phyloP scores from a whole-genome alignment of 2,113 vertebrate species.

The Merops nubicus region DNA sequence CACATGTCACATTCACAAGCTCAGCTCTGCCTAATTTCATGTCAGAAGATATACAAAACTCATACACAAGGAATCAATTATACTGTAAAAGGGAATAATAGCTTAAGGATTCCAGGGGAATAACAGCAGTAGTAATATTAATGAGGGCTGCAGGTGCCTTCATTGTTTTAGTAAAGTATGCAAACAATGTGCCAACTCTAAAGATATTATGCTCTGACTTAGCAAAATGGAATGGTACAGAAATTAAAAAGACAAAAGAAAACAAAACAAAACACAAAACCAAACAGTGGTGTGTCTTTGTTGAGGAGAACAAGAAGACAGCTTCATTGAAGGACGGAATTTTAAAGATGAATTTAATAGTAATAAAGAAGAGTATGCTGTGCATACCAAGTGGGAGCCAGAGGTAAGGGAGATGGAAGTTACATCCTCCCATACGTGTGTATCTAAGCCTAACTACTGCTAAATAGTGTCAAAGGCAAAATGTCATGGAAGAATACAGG shows the following conservation, averaged over 20 bases:
- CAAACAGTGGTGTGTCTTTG: background rate
- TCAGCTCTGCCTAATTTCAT: background rate
- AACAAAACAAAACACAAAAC: too few species aligned
- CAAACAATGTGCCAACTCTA: background rate
- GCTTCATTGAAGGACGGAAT: background rate
- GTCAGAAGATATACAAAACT: background rate
- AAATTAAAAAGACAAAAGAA: background rate
- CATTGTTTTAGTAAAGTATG: background rate
- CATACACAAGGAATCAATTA: rapidly evolving
- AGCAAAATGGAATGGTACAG: background rate
- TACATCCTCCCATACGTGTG: background rate
- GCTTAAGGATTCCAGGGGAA: background rate
- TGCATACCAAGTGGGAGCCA: background rate
- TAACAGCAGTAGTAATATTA: background rate
- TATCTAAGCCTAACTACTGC: background rate
- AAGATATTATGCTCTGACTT: background rate
- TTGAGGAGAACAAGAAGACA: background rate
- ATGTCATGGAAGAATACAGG: background rate
- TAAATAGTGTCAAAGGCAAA: background rate
- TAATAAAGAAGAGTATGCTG: background rate
- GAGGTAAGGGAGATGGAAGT: background rate
- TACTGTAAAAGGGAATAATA: background rate
- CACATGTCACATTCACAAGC: background rate
- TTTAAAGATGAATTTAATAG: background rate
- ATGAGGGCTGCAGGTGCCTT: background rate